These are phyloP conservation scores for Chouioia cunea DNA, from an alignment of 2,888 invertebrate genomes.

Conservation along the genomic window DNA sequence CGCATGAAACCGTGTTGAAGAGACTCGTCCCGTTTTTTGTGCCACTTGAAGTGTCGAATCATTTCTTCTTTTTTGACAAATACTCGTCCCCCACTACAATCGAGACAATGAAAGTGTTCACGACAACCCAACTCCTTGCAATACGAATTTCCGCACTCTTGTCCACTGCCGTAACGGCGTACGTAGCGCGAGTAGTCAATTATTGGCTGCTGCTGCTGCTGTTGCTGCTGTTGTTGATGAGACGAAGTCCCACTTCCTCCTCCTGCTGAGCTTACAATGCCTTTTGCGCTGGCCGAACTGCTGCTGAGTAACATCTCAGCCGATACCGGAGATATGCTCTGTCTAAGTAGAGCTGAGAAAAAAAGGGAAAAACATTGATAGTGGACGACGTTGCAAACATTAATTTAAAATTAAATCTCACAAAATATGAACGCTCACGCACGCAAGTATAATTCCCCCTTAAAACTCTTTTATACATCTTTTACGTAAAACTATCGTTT, in stretches of 20 bases:
- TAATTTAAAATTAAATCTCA: too few relatives aligned
- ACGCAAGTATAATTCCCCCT: too few relatives aligned
- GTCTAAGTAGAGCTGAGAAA: constrained; percentile 71
- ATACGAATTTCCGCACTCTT: constrained; percentile 86
- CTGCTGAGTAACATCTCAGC: constrained; percentile 48
- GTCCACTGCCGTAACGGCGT: constrained; percentile 83
- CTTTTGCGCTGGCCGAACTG: constrained; percentile 17
- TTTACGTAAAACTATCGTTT: constrained; percentile 45
- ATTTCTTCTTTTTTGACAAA: constrained; percentile 98
- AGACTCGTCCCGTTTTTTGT: constrained; percentile 97
- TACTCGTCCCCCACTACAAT: constrained; percentile 84
- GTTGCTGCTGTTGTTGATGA: constrained; percentile 67
- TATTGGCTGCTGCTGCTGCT: constrained; percentile 72
- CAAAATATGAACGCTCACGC: constrained; percentile 45
- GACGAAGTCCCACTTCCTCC: neutral
- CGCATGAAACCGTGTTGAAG: constrained; percentile 95
- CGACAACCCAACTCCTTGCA: constrained; percentile 91
- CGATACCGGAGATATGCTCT: constrained; percentile 69
- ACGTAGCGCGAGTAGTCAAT: constrained; percentile 92
- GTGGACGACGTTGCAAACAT: too few relatives aligned
- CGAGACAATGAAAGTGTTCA: constrained; percentile 94
- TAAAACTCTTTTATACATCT: neutral
- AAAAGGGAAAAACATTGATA: too few relatives aligned
- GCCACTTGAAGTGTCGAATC: constrained; percentile 99
- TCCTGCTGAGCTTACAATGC: neutral